phyloP scores from a whole-genome alignment of 2,888 invertebrate genomes.

The Galerucella pusilla region DNA sequence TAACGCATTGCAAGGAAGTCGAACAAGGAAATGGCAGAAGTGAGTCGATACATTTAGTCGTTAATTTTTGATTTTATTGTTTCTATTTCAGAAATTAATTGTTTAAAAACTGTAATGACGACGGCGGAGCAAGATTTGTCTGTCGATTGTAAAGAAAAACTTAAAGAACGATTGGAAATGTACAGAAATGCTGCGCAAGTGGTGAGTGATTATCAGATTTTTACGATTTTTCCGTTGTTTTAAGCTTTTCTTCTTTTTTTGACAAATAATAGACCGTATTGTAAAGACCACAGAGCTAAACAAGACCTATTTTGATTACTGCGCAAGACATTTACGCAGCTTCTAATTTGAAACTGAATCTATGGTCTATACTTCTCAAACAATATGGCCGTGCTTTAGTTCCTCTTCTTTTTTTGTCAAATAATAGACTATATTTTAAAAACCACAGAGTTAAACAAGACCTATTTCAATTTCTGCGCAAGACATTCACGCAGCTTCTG shows the following conservation, averaged over 20 bases:
- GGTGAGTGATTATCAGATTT: constrained; percentile 63
- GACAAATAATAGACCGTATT: too few relatives aligned
- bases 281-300: too few relatives aligned
- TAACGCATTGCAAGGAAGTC: constrained; percentile 82
- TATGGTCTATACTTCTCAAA: too few relatives aligned
- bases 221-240: not conserved
- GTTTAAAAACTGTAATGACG: constrained; percentile 76
- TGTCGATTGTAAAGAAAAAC: constrained; percentile 81
- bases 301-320: too few relatives aligned
- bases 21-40: constrained; percentile 92
- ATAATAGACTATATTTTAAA: too few relatives aligned
- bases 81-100: constrained; percentile 74
- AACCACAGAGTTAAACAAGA: too few relatives aligned
- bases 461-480: too few relatives aligned
- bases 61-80: not conserved
- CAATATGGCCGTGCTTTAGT: too few relatives aligned
- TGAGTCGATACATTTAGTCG: constrained; percentile 66
- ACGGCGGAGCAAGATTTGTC: constrained; percentile 78
- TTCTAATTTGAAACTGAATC: too few relatives aligned
- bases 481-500: not conserved
- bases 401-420: too few relatives aligned
- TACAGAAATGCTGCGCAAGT: constrained; percentile 84
- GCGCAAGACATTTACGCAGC: too few relatives aligned
- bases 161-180: constrained; percentile 88
- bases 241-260: too few relatives aligned